Percentiles rank a stretch among this genome's conserved stretches.
These are phyloP conservation scores for Brachionus manjavacas DNA, from an alignment of 1,140 invertebrate species.

Conservation along the genomic window DNA sequence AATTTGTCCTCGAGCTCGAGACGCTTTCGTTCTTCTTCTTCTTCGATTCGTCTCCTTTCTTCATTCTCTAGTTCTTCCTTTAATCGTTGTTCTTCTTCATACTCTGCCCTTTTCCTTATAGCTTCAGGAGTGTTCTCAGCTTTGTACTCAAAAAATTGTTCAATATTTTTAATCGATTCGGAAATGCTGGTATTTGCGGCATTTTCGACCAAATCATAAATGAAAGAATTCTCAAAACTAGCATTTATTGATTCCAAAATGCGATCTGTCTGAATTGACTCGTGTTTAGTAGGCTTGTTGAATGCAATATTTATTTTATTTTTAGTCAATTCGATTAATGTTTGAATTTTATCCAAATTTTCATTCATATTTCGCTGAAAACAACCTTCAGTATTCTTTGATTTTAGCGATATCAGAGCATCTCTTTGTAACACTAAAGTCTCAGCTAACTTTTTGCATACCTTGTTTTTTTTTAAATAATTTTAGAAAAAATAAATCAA, in stretches of 20 bases:
- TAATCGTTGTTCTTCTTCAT: background rate
- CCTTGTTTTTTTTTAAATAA: background rate
- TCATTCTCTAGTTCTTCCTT: background rate
- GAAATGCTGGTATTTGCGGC: background rate
- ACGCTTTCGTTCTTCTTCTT: background rate
- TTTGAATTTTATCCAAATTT: slow-evolving; percentile 3
- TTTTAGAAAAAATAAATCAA: too few species aligned
- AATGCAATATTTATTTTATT: background rate
- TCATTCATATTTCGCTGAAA: background rate
- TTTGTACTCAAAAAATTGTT: background rate
- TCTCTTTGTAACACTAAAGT: slow-evolving; percentile 5
- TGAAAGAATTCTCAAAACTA: background rate
- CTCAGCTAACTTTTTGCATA: background rate
- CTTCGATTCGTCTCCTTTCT: background rate
- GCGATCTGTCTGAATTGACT: background rate
- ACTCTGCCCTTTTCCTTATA: background rate
- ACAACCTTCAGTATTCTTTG: background rate
- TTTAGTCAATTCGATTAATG: slow-evolving; percentile 21
- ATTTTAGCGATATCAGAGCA: background rate
- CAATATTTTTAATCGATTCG: background rate
- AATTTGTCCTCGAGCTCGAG: background rate
- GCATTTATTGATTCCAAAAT: background rate
- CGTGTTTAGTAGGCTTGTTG: background rate
- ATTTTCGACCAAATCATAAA: background rate
- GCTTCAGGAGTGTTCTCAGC: background rate